Conservation (phyloP, 2,113 vertebrate genomes). For the Rhombomys opimus region DNA sequence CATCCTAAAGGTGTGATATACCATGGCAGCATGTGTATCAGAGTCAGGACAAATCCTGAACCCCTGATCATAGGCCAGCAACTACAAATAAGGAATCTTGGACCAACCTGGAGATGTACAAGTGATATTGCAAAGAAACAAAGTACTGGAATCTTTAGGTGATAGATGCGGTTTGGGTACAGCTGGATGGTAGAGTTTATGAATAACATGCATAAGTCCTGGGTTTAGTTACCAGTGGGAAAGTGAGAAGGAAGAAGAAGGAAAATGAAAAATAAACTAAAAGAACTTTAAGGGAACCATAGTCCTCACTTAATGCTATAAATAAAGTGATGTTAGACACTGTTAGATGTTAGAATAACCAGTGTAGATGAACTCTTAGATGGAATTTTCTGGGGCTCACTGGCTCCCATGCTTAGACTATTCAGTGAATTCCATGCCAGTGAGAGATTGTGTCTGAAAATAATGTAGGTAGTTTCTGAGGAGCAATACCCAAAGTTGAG, state of each 20-base stretch:
- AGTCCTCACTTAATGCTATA: not conserved
- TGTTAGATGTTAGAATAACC: not conserved
- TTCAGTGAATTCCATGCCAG: not conserved
- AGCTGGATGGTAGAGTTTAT: not conserved
- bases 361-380: not conserved
- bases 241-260: not conserved
- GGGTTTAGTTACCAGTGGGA: not conserved
- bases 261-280: not conserved
- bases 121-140: not conserved
- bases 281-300: not conserved
- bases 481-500: not conserved
- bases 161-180: not conserved
- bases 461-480: not conserved
- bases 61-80: not conserved
- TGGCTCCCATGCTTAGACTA: not conserved
- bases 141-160: not conserved
- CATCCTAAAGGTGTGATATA: not conserved
- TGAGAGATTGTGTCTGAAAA: not conserved
- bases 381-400: not conserved
- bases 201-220: not conserved
- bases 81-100: not conserved
- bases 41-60: not conserved
- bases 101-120: not conserved
- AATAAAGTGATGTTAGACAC: not conserved
- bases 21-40: not conserved